Evolutionary conservation across 2,888 invertebrate genomes (phyloP).

Genomic region (Patella caerulea): DNA sequence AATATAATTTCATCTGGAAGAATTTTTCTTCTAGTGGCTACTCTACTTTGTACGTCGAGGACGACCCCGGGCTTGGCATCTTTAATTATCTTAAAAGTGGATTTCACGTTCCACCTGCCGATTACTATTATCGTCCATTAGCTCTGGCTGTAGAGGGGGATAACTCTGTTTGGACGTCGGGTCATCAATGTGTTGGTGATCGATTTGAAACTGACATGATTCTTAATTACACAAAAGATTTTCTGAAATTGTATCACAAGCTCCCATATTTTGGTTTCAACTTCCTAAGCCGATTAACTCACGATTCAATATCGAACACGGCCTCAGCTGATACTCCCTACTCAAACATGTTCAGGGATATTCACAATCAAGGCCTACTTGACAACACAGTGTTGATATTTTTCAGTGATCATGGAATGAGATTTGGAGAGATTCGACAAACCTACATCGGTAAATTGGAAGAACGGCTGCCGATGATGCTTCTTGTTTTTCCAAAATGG

Average conservation of each 20-base stretch:
- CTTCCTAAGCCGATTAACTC: constrained; percentile 87
- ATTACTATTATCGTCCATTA: constrained; percentile 86
- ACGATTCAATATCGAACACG: constrained; percentile 86
- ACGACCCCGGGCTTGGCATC: constrained; percentile 82
- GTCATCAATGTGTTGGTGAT: constrained; percentile 77
- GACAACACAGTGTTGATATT: constrained; percentile 49
- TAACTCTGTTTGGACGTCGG: constrained; percentile 44
- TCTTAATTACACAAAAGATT: constrained; percentile 78
- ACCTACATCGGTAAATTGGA: constrained; percentile 85
- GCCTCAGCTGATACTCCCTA: constrained; percentile 80
- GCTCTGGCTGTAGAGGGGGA: constrained; percentile 75
- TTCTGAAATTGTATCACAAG: constrained; percentile 76
- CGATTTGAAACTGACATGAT: constrained; percentile 80
- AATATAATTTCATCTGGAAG: constrained; percentile 89
- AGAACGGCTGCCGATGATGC: constrained; percentile 86
- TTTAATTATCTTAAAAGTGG: constrained; percentile 86
- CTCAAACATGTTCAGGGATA: constrained; percentile 75
- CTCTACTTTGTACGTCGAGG: constrained; percentile 86
- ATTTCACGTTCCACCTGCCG: constrained; percentile 83
- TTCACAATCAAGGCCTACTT: constrained; percentile 55
- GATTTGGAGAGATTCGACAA: constrained; percentile 85
- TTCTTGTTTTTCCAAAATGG: constrained; percentile 81
- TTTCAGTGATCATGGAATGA: constrained; percentile 89
- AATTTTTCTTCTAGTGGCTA: constrained; percentile 81
- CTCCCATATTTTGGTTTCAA: constrained; percentile 83